Percentiles rank a stretch among this genome's conserved stretches.
These are phyloP conservation scores for Rhea americana DNA, from an alignment of 2,113 vertebrate genomes.

Conservation along the genomic window DNA sequence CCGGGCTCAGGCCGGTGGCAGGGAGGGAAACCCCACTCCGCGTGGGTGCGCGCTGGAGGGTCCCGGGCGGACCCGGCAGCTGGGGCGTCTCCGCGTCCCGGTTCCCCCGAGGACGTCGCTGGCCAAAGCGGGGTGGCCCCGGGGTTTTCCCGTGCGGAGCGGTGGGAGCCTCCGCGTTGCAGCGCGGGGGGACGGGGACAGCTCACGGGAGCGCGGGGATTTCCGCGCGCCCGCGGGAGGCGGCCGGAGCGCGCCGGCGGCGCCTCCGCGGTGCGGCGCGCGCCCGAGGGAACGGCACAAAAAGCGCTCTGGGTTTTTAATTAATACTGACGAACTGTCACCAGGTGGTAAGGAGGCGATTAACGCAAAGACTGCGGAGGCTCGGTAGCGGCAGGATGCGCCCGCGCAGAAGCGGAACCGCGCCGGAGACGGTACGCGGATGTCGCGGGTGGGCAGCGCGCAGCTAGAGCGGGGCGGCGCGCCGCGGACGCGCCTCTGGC, in stretches of 20 bases:
- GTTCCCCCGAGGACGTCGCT: background rate
- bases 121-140: fast-evolving
- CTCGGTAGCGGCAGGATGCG: no score
- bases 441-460: no score
- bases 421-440: no score
- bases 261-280: fast-evolving
- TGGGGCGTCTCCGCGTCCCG: background rate
- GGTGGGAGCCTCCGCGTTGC: fast-evolving
- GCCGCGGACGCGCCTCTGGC: no score
- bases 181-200: background rate
- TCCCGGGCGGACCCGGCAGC: background rate
- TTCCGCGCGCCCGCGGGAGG: background rate
- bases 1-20: background rate
- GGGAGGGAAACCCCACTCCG: background rate
- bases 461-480: no score
- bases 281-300: background rate
- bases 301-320: background rate
- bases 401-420: no score
- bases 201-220: fast-evolving
- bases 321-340: fast-evolving
- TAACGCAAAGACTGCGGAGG: background rate
- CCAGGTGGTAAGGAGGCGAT: background rate
- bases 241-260: background rate
- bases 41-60: background rate
- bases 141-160: background rate